Evolutionary conservation across 2,888 invertebrate species (phyloP).

Genomic region (Idaea straminata): DNA sequence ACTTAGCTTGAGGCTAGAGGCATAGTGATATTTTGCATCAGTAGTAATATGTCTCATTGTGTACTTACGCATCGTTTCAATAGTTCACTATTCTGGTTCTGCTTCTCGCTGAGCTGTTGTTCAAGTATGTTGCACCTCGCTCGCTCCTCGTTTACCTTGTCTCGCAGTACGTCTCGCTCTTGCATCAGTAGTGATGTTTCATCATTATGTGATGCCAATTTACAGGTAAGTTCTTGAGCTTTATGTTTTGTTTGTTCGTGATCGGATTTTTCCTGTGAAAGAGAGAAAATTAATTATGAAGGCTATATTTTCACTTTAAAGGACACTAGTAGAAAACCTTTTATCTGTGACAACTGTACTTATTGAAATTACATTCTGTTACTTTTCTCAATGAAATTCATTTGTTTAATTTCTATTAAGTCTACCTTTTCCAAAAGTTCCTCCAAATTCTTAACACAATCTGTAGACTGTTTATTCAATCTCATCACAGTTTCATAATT

Average conservation of each 20-base stretch:
- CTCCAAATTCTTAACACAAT: conserved; percentile 81
- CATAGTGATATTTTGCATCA: no score
- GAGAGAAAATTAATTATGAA: not conserved
- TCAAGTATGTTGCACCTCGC: conserved; percentile 67
- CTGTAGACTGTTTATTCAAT: conserved; percentile 79
- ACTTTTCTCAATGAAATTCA: no score
- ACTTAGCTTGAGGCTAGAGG: no score
- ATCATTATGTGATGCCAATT: conserved; percentile 47
- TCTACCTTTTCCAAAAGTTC: conserved; percentile 79
- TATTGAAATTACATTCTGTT: not conserved
- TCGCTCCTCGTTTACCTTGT: conserved; percentile 64
- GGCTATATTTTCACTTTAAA: not conserved
- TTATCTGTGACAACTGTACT: no score
- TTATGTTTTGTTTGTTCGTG: conserved; percentile 51
- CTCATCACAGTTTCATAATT: conserved; percentile 72
- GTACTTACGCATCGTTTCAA: conserved; percentile 80
- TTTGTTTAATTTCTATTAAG: no score
- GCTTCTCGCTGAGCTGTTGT: conserved; percentile 75
- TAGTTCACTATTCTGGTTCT: conserved; percentile 73
- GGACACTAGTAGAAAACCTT: no score
- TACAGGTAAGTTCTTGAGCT: conserved; percentile 42
- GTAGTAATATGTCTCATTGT: no score
- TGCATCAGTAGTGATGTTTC: conserved; percentile 43
- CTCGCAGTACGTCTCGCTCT: conserved; percentile 58
- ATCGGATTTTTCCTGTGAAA: conserved; percentile 56